phyloP scores from a whole-genome alignment of 1,140 invertebrate species.

The Papilio polytes region DNA sequence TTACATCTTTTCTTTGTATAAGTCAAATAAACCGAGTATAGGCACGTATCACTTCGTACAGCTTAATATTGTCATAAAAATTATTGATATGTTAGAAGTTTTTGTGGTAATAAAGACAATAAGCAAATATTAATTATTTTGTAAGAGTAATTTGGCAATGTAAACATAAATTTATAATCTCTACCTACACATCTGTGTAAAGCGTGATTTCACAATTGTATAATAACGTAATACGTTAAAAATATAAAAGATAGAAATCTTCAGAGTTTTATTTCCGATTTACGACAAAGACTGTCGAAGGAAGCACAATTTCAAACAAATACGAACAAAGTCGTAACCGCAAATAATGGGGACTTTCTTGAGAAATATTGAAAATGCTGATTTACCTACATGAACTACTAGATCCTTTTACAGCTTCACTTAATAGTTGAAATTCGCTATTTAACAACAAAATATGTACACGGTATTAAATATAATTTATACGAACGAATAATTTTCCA shows the following conservation, averaged over 20 bases:
- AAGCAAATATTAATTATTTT: not conserved
- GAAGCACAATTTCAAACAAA: slow-evolving; percentile 19
- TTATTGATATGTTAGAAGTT: not conserved
- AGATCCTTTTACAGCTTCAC: not conserved
- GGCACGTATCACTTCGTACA: not conserved
- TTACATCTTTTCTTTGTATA: not conserved
- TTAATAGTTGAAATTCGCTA: not conserved
- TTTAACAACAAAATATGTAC: too few relatives aligned
- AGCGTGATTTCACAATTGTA: too few relatives aligned
- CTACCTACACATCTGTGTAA: too few relatives aligned
- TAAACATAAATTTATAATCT: not conserved
- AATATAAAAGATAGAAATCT: not conserved
- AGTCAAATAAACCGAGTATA: not conserved
- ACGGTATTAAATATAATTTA: too few relatives aligned
- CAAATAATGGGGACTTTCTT: not conserved
- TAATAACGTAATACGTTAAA: too few relatives aligned
- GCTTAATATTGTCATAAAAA: not conserved
- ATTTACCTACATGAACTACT: not conserved
- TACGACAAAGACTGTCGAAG: not conserved
- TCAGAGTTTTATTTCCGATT: slow-evolving; percentile 1
- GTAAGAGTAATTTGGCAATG: too few relatives aligned
- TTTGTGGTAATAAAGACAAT: not conserved
- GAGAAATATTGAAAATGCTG: not conserved
- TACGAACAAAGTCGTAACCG: slow-evolving; percentile 2
- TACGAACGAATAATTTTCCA: too few relatives aligned